phyloP scores from a whole-genome alignment of 1,140 invertebrate species.

The Planococcus citri region DNA sequence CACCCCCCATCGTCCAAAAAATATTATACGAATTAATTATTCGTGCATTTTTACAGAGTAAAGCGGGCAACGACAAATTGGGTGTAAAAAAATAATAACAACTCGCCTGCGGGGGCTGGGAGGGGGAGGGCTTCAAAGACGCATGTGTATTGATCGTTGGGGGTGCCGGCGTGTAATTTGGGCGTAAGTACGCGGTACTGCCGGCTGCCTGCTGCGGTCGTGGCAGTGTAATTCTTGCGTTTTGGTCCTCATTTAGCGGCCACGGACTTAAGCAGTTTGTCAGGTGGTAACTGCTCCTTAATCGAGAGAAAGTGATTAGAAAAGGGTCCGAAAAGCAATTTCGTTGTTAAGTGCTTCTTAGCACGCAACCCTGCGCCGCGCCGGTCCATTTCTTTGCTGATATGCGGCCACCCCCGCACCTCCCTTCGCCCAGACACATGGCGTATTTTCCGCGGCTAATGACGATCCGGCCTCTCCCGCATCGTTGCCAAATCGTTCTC shows the following conservation, averaged over 20 bases:
- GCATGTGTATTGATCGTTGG: not conserved
- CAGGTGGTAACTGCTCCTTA: constrained; percentile 5
- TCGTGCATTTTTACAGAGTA: not conserved
- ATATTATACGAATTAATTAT: constrained; percentile 1
- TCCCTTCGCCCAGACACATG: no score
- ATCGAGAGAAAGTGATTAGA: constrained; percentile 7
- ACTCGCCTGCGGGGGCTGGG: no score
- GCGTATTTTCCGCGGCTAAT: not conserved
- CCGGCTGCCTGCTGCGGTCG: no score
- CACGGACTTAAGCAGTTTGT: constrained; percentile 2
- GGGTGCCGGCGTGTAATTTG: no score
- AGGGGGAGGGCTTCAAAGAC: not conserved
- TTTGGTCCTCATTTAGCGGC: constrained; percentile 5
- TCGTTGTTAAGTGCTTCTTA: constrained; percentile 6
- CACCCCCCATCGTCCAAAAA: no score
- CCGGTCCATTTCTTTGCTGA: no score
- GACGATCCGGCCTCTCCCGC: not conserved
- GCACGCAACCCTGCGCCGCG: not conserved
- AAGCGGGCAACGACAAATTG: not conserved
- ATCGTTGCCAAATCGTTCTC: constrained; percentile 1
- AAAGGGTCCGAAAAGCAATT: constrained; percentile 2
- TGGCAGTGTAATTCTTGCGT: not conserved
- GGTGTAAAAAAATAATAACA: not conserved
- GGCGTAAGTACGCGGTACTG: no score
- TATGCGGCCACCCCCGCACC: no score